Conservation (phyloP, 2,113 vertebrate species). For the Sprattus sprattus region DNA sequence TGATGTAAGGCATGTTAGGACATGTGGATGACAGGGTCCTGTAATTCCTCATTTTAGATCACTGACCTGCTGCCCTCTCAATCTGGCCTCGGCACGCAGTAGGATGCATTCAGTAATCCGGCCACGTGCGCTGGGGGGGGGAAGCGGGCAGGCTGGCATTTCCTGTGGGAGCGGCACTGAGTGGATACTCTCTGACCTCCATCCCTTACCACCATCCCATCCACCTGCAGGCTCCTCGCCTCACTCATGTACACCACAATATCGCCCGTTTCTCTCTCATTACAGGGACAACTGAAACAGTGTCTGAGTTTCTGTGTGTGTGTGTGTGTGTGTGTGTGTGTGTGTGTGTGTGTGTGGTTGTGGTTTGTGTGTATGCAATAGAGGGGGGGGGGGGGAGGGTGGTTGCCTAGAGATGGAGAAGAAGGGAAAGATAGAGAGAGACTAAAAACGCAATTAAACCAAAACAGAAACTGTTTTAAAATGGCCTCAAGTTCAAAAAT, state of each 20-base stretch:
- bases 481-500: background rate
- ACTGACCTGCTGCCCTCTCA: slow-evolving; percentile 15
- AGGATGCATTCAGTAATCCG: slow-evolving; percentile 21
- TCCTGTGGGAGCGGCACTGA: background rate
- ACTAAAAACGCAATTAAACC: background rate
- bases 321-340: background rate
- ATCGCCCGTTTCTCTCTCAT: background rate
- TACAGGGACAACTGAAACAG: background rate
- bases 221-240: background rate
- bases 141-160: background rate
- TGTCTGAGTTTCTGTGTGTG: background rate
- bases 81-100: slow-evolving; percentile 11
- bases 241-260: background rate
- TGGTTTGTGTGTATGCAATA: background rate
- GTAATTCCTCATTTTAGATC: slow-evolving; percentile 21
- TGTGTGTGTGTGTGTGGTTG: background rate
- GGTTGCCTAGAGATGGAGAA: background rate
- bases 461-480: background rate
- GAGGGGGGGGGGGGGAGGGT: background rate
- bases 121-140: background rate
- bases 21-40: background rate
- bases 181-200: background rate
- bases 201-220: background rate
- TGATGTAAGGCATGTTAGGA: slow-evolving; percentile 11
- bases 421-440: background rate